Base-by-base conservation (phyloP, 2,113 vertebrate genomes). In the Vidua macroura region DNA sequence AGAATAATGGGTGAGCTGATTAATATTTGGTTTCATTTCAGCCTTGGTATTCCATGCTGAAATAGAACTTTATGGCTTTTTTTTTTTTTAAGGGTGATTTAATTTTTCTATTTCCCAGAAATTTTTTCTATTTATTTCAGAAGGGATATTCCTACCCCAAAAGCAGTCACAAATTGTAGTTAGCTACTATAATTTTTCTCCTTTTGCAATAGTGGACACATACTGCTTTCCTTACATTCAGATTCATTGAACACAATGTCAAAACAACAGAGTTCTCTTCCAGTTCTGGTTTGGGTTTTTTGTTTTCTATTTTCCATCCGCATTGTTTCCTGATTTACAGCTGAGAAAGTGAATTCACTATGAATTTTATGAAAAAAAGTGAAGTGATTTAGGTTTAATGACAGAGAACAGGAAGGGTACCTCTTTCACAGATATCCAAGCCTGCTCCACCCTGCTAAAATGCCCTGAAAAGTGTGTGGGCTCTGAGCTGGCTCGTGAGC, bases 301-400 rank as follows among this genome's bases (percentile, higher is more conserved):
- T 30, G 24, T 59, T 35, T n/a, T 5, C 7, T 68, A 1, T 51
- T 72, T 82, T 59, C 41, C 22, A 63, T 39, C 20, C 0, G 0
- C 66, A 59, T 37, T 79, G 3, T 46, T 87, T 79, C 31, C 41
- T 53, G 37, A 51, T 49, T 87, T 68, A 33, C 9, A 83, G 33
- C 21, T 62, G 67, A 90, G 27, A 80, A 85, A 80, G 76, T 46
- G 22, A 83, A 83, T 77, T 93, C 13, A 9, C 14, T 46, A 10
- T 51, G 23, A 86, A 63, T 88, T 96, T 83, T 59, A 53, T 33
- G 31, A 17, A 78, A 80, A 80, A 81, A 91, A 58, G 11, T 10
- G 51, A 88, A 58, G 8, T 15, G 35, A 59, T 25, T 51, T 83
- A 49, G 10, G 12, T 73, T 76, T 49, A 41, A 41, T 64, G 41